phyloP scores from a whole-genome alignment of 1,140 invertebrate genomes.

The Notospermus geniculatus region DNA sequence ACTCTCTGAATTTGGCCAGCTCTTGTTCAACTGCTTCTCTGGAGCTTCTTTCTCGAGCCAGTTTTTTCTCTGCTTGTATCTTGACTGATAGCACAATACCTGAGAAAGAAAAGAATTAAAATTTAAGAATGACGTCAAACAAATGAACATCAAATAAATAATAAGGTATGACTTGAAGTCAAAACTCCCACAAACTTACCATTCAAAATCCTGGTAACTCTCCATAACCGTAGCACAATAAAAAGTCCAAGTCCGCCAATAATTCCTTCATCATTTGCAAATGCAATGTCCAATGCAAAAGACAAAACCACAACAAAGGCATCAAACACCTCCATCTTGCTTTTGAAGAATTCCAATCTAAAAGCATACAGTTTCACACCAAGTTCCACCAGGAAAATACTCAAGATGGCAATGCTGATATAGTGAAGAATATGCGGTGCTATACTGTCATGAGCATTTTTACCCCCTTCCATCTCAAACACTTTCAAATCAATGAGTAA shows the following conservation, averaged over 20 bases:
- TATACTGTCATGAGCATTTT: constrained; percentile 16
- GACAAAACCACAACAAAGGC: constrained; percentile 52
- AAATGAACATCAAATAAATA: background rate
- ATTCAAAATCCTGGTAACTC: constrained; percentile 52
- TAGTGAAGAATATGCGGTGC: constrained; percentile 46
- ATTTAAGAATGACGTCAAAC: too few species aligned
- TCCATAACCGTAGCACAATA: constrained; percentile 52
- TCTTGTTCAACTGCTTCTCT: constrained; percentile 50
- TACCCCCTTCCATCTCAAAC: constrained; percentile 29
- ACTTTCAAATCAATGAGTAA: constrained; percentile 50
- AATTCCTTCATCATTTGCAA: constrained; percentile 36
- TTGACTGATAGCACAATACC: constrained; percentile 55
- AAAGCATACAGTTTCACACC: constrained; percentile 48
- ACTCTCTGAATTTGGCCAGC: constrained; percentile 47
- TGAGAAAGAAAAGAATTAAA: constrained; percentile 24
- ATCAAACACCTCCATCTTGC: constrained; percentile 56
- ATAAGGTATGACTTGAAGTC: background rate
- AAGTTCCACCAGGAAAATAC: constrained; percentile 52
- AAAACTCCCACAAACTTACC: constrained; percentile 31
- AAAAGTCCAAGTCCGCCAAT: constrained; percentile 45
- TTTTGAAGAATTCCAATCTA: constrained; percentile 49
- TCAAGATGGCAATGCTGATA: constrained; percentile 46
- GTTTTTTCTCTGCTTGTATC: constrained; percentile 47
- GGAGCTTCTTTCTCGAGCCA: constrained; percentile 39
- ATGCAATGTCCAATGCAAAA: constrained; percentile 54